Evolutionary conservation across 2,113 vertebrate genomes (phyloP), one percentile per base, ranked within the genome.

Genomic region (Mastomys coucha): DNA sequence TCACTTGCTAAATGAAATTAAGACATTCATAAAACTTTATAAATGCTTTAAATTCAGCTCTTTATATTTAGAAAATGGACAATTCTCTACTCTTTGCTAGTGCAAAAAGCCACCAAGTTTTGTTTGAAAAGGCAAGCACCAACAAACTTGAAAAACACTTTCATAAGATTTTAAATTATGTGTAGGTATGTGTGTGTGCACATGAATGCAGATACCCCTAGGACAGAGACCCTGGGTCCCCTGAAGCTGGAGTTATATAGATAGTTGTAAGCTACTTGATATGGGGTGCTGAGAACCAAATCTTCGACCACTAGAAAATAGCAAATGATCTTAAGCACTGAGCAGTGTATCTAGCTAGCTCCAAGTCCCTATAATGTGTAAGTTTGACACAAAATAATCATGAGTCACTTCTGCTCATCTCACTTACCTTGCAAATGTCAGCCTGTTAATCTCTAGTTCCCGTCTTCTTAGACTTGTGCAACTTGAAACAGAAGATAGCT

Each of bases 1-100:
- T 92, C 36, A 26, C 42, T 93, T 93, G 7, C 11, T 89, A 82
- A 88, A 56, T 82, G 5, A 91, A 86, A 75, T 85, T 76, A 85
- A 77, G 65, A 81, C n/a, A 85, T 58, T 4, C 12, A 22, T 22
- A 86, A 72, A 93, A 65, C 63, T n/a, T 85, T 81, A 86, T 67
- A 85, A 60, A 56, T 81, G 92, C 58, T 97, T 96, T 26, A 94
- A 96, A 90, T 93, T 51, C n/a, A 12, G 26, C 5, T 84, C 5
- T 80, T 81, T 17, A 39, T 75, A 1, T 36, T 20, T 56, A 75
- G 45, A 88, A 77, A 26, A 49, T 13, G 39, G 49, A 5, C 4
- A 56, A 51, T 77, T 95, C 8, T 97, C 49, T 84, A 88, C n/a
- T 67, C 72, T 80, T 36, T 28, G 63, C 2, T n/a, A 42, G 56